Conservation (phyloP, 1,140 invertebrate species). For the Magallana ariakensis region DNA sequence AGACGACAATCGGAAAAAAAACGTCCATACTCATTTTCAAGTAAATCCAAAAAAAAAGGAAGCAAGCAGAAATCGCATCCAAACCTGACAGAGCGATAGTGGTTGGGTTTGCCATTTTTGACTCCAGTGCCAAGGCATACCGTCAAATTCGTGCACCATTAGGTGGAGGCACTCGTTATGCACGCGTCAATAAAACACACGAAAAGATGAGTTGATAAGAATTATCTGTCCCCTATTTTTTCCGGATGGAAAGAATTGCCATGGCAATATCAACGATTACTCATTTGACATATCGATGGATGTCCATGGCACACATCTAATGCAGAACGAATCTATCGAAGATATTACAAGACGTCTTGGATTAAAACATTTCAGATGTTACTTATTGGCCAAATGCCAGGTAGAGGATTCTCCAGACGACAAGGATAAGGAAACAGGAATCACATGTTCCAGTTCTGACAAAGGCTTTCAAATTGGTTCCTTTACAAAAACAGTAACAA, state of each 20-base stretch:
- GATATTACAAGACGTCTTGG: conserved; percentile 19
- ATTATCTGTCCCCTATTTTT: background rate
- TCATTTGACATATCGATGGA: no score
- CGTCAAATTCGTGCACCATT: conserved; percentile 16
- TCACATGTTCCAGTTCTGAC: no score
- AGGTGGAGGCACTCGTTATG: conserved; percentile 2
- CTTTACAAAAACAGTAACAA: no score
- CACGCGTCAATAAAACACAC: conserved; percentile 23
- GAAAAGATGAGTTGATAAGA: background rate
- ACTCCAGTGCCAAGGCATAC: background rate
- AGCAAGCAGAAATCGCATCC: conserved; percentile 34
- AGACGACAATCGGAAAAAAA: background rate
- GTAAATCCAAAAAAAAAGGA: background rate
- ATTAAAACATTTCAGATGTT: conserved; percentile 45
- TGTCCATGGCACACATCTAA: conserved; percentile 39
- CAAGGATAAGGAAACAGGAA: no score
- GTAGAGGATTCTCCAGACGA: background rate
- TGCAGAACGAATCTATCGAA: conserved; percentile 24
- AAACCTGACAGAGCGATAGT: conserved; percentile 1
- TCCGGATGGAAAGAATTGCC: no score
- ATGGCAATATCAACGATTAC: no score
- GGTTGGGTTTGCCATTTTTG: conserved; percentile 30
- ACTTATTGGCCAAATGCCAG: conserved; percentile 28
- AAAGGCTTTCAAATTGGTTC: no score
- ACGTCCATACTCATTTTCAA: background rate